These are phyloP conservation scores for Drosophila parthenogenetica DNA, from an alignment of 2,888 invertebrate species.

Conservation along the genomic window DNA sequence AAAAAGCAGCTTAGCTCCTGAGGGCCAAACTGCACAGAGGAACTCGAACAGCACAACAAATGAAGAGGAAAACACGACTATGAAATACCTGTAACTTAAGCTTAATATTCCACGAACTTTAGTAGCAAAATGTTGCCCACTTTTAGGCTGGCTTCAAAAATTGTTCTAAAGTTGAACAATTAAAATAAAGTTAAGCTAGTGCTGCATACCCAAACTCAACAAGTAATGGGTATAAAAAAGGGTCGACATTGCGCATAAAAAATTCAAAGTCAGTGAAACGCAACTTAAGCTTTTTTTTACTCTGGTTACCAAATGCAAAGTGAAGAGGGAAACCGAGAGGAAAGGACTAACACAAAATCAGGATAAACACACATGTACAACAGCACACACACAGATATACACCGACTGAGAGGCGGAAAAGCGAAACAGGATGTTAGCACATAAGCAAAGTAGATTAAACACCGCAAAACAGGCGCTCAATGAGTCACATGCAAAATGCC, in stretches of 20 bases:
- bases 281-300: constrained; percentile 80
- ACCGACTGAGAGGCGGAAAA: constrained; percentile 6
- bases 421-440: constrained; percentile 58
- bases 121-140: background rate
- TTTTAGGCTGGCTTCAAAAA: background rate
- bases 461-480: constrained; percentile 81
- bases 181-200: no score
- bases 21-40: constrained; percentile 26
- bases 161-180: background rate
- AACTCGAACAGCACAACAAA: constrained; percentile 11
- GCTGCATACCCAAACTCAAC: background rate
- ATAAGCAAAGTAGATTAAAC: constrained; percentile 81
- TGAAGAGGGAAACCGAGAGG: background rate
- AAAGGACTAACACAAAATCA: constrained; percentile 64
- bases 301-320: constrained; percentile 53
- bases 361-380: constrained; percentile 78
- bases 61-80: background rate
- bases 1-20: constrained; percentile 73
- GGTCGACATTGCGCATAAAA: constrained; percentile 76
- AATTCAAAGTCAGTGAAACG: constrained; percentile 81
- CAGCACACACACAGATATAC: constrained; percentile 18
- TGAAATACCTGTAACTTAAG: background rate
- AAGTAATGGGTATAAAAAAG: constrained; percentile 25
- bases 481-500: constrained; percentile 73
- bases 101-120: background rate